A percentile compares a stretch with the other conserved stretches of the same genome.
Evolutionary conservation across 2,113 vertebrate species (phyloP).

Genomic region (Muntiacus muntjak): DNA sequence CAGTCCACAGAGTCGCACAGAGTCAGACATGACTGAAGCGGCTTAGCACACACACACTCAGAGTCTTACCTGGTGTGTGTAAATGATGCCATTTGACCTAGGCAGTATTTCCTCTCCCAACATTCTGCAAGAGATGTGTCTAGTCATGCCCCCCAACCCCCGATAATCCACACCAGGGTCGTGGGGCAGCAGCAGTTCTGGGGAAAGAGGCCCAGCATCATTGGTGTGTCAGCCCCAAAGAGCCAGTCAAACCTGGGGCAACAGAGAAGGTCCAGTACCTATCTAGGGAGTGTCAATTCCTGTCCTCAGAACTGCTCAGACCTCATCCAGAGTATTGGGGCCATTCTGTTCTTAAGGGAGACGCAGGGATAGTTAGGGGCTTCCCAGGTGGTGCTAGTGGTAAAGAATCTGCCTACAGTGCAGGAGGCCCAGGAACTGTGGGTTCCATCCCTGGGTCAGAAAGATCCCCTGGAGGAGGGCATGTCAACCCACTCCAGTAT

Average conservation of each 20-base stretch:
- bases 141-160: too few relatives aligned
- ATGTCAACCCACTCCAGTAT: neutral
- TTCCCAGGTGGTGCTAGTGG: neutral
- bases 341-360: neutral
- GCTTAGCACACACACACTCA: neutral
- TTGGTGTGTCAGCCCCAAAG: rapidly evolving
- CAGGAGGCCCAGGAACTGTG: neutral
- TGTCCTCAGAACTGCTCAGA: neutral
- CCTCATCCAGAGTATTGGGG: neutral
- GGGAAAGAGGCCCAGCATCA: neutral
- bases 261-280: neutral
- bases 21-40: neutral
- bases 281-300: rapidly evolving
- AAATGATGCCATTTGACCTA: neutral
- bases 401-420: neutral
- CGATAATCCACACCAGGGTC: rapidly evolving
- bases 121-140: rapidly evolving
- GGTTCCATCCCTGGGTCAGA: neutral
- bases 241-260: rapidly evolving
- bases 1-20: neutral
- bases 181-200: rapidly evolving
- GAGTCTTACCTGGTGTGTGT: neutral
- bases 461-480: neutral
- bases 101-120: too few relatives aligned
- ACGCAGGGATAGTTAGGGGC: neutral